Evolutionary conservation across 2,797 vertebrate genomes (phyloP), one percentile per base, ranked within the genome.

Genomic region (Cetoscarus ocellatus): DNA sequence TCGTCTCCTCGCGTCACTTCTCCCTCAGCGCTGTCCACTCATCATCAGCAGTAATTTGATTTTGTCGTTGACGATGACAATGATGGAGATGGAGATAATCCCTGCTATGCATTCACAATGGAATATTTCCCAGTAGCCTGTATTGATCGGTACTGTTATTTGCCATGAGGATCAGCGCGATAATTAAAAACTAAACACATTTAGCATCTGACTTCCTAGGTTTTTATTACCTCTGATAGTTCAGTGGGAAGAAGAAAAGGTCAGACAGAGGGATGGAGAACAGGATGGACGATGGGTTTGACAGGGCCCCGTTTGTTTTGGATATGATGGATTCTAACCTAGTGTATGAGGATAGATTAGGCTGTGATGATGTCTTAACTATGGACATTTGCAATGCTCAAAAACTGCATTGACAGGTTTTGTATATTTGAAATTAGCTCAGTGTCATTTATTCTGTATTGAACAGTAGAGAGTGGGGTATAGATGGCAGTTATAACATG

Each of bases 121-220:
- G 90, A 92, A 94, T 93, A 94, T 93, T 90, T 93, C 86, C 92
- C 89, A 88, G 87, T 88, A 89, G 91, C 86, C 80, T 77, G 51
- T 91, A 95, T 95, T 91, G 94, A 95, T 94, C 70, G 81, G 88
- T 91, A 92, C 92, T 94, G 90, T 92, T 95, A 93, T 95, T 95
- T 94, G 93, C 93, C 78, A 79, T 75, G 86, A 79, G 94, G 94
- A 94, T 94, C 92, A 92, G 83, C 68, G 78, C 72, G 86, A 88
- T 94, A 93, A 95, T 94, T 95, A 95, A 95, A 94, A 94, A 86
- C 91, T 86, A 86, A 92, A 92, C 87, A 91, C 90, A 91, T 91
- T 91, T 90, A 91, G 91, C 91, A 86, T 90, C 87, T 87, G 84
- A 90, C 88, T 89, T 79, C 80, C 75, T 27, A 67, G 58, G 84